Evolutionary conservation across 1,140 invertebrate genomes (phyloP).

Genomic region (Heterodera schachtii): DNA sequence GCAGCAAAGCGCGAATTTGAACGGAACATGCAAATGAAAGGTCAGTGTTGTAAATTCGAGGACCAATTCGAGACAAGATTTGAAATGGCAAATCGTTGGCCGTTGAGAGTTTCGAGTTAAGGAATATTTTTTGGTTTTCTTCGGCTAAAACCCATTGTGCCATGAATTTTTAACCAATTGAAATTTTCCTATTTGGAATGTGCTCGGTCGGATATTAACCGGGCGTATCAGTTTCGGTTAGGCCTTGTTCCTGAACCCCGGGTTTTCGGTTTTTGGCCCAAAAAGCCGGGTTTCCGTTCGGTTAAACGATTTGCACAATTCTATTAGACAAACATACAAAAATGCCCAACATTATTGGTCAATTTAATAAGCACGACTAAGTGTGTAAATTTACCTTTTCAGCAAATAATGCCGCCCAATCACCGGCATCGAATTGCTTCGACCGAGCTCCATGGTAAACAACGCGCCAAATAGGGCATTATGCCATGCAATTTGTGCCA

Average conservation of each 20-base stretch:
- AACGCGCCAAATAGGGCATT: too few relatives aligned
- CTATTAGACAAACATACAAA: too few relatives aligned
- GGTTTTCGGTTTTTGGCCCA: too few relatives aligned
- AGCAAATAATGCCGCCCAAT: constrained; percentile 13
- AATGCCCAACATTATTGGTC: not conserved
- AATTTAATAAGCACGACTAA: not conserved
- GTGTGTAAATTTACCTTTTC: not conserved
- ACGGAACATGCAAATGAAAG: constrained; percentile 17
- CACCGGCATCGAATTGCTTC: constrained; percentile 31
- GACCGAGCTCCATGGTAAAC: constrained; percentile 55
- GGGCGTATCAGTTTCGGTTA: too few relatives aligned
- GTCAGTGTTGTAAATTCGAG: not conserved
- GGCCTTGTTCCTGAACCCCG: too few relatives aligned
- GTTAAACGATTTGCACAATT: too few relatives aligned
- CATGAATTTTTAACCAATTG: too few relatives aligned
- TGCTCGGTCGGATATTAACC: too few relatives aligned
- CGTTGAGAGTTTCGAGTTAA: not conserved
- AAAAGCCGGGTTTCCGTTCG: too few relatives aligned
- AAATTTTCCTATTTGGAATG: too few relatives aligned
- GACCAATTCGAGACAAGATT: constrained; percentile 14
- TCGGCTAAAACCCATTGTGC: too few relatives aligned
- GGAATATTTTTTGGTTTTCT: too few relatives aligned
- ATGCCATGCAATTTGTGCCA: not conserved
- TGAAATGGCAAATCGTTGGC: not conserved
- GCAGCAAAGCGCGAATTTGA: constrained; percentile 19